Conservation (phyloP, 2,113 vertebrate species). For the Scolopax mira region DNA sequence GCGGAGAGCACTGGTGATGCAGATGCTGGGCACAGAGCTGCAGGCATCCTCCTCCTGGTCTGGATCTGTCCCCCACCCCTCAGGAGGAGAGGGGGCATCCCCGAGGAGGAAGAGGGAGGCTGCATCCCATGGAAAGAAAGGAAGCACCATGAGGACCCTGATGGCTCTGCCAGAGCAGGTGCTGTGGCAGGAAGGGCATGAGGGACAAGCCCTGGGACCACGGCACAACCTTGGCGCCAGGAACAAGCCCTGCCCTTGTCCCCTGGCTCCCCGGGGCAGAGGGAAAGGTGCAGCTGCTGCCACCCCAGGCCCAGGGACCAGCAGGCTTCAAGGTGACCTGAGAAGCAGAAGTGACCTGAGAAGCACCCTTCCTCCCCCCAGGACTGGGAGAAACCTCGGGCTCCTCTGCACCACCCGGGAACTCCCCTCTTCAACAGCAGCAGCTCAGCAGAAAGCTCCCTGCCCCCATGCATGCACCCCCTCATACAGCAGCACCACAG, state of each 20-base stretch:
- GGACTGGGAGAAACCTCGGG: background rate
- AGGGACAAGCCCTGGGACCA: background rate
- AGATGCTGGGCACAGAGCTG: background rate
- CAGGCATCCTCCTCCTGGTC: background rate
- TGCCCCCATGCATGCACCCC: fast-evolving
- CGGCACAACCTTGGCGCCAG: fast-evolving
- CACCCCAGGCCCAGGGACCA: too few relatives aligned
- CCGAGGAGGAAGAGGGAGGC: background rate
- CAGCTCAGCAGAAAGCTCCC: background rate
- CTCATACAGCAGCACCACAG: background rate
- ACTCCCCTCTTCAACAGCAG: fast-evolving
- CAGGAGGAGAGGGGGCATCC: fast-evolving
- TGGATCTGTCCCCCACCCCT: background rate
- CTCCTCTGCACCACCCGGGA: background rate
- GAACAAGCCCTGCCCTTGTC: background rate
- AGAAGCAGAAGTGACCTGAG: background rate
- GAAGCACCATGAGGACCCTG: fast-evolving
- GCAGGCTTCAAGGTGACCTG: background rate
- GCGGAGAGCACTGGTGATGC: background rate
- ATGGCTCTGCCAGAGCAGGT: background rate
- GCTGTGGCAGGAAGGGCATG: background rate
- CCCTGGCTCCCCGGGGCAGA: background rate
- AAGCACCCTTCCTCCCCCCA: background rate
- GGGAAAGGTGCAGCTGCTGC: too few relatives aligned
- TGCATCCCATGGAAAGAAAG: background rate